Base-by-base conservation (phyloP, 2,888 invertebrate species). In the Temnothorax ravouxi region DNA sequence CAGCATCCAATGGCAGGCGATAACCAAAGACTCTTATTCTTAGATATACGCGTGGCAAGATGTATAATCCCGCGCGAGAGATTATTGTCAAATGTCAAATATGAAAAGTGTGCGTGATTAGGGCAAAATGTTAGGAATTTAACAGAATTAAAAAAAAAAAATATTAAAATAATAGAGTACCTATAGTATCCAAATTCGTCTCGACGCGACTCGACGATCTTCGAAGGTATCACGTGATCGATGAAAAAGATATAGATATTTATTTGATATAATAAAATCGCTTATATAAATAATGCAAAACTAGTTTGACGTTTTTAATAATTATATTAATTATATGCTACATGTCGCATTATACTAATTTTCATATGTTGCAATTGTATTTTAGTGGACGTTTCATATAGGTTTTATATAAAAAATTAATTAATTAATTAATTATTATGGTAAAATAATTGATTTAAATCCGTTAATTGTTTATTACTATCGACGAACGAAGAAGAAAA, bases 21-120 rank as follows among this genome's bases (percentile, higher is more conserved):
- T 75, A 62, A 72, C 21, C 41, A 83, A 66, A 83, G 54, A 82
- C 54, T 82, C 29, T 81, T 25, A 25, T 25, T 47, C 41, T 64
- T 75, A 64, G 18, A 0, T 41, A 61, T n/a, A n/a, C n/a, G n/a
- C 25, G 25, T 59, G 44, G 21, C 47, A 72, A 72, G 47, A 50
- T 38, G 18, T 56, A 71, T 38, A 79, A 69, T 59, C 13, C 21
- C 56, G 50, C 47, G 61, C 38, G 69, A 44, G 34, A 25, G 25
- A 76, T 69, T 54, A 52, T 72, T 34, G 5, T 81, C 52, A 25
- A 41, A 61, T 25, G n/a, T 52, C 21, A 8, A 29, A 47, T 79
- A 71, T 21, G 47, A 59, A 38, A 80, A 54, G 13, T 66, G 25
- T 1, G 56, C 50, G n/a, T 54, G 18, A 15, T 29, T 52, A 61